Evolutionary conservation across 2,797 vertebrate genomes (phyloP), one percentile per base, ranked within the genome.

Genomic region (Labroides dimidiatus): DNA sequence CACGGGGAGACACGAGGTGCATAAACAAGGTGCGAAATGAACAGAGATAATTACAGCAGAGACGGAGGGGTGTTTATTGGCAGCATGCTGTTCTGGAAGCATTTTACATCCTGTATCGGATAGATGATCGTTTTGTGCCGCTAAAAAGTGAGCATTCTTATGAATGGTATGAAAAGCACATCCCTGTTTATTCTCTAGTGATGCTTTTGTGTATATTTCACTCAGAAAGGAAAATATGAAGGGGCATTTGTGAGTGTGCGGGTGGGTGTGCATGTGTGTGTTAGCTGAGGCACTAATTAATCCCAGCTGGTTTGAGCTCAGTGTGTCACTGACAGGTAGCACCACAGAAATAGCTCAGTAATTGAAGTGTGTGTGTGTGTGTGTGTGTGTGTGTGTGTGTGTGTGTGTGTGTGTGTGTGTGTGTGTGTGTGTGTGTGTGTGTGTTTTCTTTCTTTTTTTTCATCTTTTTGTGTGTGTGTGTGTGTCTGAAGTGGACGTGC

Each of bases 271-370:
- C 54, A 53, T 70, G 72, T 44, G 44, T 57, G 60, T 70, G 72
- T 71, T 47, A 72, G 51, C 72, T 60, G 54, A 81, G 54, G 82
- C 69, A 74, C 87, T 94, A 93, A 94, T 94, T 93, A 93, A 92
- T 93, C 93, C 91, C 92, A 73, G 71, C 60, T 87, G 92, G 87
- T 76, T 87, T 63, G 70, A 82, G 75, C 81, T 69, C 72, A 48
- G 83, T 75, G 80, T 88, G 80, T 87, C 87, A 77, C 65, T 85
- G 87, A 84, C 84, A 87, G 85, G 88, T 89, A 84, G 63, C 24
- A 10, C 41, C 76, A 84, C 86, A 73, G 81, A 91, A 91, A 92
- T 87, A 91, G 86, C 75, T 62, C 79, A 64, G 66, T 91, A 87
- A 92, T 82, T 91, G 80, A 91, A 81, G 69, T 69, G 65, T 61